Base-by-base conservation (phyloP, 2,888 invertebrate species). In the Conistra vaccinii region DNA sequence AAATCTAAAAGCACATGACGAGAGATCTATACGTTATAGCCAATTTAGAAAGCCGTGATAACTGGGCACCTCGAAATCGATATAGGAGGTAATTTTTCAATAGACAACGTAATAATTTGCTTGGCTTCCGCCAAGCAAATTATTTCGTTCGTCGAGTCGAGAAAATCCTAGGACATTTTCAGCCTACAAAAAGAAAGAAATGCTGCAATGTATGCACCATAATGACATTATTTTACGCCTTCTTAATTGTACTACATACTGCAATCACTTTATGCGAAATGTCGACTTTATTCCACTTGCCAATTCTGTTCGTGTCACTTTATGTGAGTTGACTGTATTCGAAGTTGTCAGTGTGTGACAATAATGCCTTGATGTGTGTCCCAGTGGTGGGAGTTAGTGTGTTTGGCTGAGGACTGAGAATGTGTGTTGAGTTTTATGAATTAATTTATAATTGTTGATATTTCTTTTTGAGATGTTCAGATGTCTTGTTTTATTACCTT, bases 381-480 rank as follows among this genome's bases (percentile, higher is more conserved):
- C 74, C 73, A 67, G 39, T n/a, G 35, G 69, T 45, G 85, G 69
- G 79, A 82, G 68, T 73, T 70, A 65, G 79, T 70, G 63, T 68
- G 83, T 69, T n/a, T 71, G 72, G 17, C 60, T 79, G 83, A 61
- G 42, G 23, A 72, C 55, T 68, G 67, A 55, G 35, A 61, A 68
- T 69, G 39, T 26, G 70, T 78, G 69, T 73, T 63, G 71, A 78
- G 60, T 76, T 71, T 78, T 85, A 86, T 82, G 72, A 87, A 80
- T 79, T 85, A 85, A 85, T 85, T 85, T 85, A 85, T 86, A 80
- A 80, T 79, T 66, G 62, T 42, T 68, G 60, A 45, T 72, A 5
- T 45, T 82, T 58, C 62, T 74, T 75, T 78, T 80, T 80, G 80
- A 74, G 66, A 57, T 74, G 5, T 69, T 81, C 6, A 29, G 70